Evolutionary conservation across 2,888 invertebrate species (phyloP), one percentile per base, ranked within the genome.

Genomic region (Hoplodrina ambigua): DNA sequence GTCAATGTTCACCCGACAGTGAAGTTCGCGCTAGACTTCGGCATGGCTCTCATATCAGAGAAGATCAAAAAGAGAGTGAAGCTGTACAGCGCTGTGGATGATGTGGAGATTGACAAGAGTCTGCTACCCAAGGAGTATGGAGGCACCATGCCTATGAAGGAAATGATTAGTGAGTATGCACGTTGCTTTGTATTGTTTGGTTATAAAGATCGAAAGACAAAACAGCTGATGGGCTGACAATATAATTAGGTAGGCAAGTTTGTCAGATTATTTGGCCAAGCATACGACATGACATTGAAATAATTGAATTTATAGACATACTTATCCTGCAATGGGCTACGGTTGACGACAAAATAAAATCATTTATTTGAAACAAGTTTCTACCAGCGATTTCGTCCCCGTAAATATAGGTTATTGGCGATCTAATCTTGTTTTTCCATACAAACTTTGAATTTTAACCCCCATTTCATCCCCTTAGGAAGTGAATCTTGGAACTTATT

Each of bases 111-210:
- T 75, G 97, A 97, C 80, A 93, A 95, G 75, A 96, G 92, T 66
- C 94, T 98, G 78, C 90, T 98, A 65, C 98, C 98, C 0, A 97
- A 97, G 83, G 98, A 98, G 88, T 98, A 98, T 85, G 98, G 98
- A 6, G 98, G 98, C 11, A 96, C 94, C n/a, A 97, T 98, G 94
- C 98, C 98, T 0, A 97, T 98, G 97, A 96, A 96, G 59, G 97
- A 98, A 88, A 98, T 98, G 98, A 98, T 98, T 79, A 97, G 98
- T 98, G 88, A 66, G 56, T 62, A 56, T 62, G 8, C 8, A n/a
- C 19, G 17, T 6, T 44, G 15, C 44, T 44, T 46, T 46, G 5
- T 46, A 1, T 17, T 10, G 11, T 41, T 41, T 41, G 4, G 41
- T 41, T 13, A 4, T 13, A 41, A 13, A 2, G 41, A 41, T 13